Conservation (phyloP, 1,140 invertebrate genomes). For the Solen grandis region DNA sequence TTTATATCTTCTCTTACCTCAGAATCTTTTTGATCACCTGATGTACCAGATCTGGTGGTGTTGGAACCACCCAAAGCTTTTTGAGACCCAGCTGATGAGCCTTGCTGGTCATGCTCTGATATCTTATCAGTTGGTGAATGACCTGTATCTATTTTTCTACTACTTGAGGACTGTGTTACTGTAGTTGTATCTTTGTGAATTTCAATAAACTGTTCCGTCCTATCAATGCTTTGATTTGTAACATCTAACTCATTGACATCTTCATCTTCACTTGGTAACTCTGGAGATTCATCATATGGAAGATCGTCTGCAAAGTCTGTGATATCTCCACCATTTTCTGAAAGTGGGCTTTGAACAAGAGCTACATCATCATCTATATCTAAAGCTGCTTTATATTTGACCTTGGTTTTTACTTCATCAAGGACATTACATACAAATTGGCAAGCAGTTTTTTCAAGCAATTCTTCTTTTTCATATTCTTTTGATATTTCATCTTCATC, state of each 20-base stretch:
- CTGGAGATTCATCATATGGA: slow-evolving; percentile 46
- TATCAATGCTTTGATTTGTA: slow-evolving; percentile 33
- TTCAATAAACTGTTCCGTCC: slow-evolving; percentile 31
- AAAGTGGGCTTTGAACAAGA: slow-evolving; percentile 35
- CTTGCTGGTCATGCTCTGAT: too few relatives aligned
- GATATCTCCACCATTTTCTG: slow-evolving; percentile 54
- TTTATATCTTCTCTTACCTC: too few relatives aligned
- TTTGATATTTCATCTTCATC: slow-evolving; percentile 28
- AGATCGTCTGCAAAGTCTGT: slow-evolving; percentile 51
- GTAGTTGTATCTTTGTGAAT: too few relatives aligned
- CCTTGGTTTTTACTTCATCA: slow-evolving; percentile 64
- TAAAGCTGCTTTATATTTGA: slow-evolving; percentile 45
- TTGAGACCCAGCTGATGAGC: too few relatives aligned
- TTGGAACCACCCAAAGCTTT: slow-evolving; percentile 33
- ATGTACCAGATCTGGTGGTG: background rate
- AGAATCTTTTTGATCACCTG: too few relatives aligned
- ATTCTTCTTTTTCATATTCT: slow-evolving; percentile 50
- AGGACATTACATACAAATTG: slow-evolving; percentile 77
- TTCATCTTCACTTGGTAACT: slow-evolving; percentile 45
- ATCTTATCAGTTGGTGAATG: too few relatives aligned
- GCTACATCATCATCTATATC: slow-evolving; percentile 56
- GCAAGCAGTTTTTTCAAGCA: slow-evolving; percentile 67
- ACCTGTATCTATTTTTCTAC: too few relatives aligned
- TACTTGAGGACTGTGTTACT: too few relatives aligned
- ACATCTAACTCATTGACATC: too few relatives aligned